Base-by-base conservation (phyloP, 1,140 invertebrate species). In the Lethrus apterus region DNA sequence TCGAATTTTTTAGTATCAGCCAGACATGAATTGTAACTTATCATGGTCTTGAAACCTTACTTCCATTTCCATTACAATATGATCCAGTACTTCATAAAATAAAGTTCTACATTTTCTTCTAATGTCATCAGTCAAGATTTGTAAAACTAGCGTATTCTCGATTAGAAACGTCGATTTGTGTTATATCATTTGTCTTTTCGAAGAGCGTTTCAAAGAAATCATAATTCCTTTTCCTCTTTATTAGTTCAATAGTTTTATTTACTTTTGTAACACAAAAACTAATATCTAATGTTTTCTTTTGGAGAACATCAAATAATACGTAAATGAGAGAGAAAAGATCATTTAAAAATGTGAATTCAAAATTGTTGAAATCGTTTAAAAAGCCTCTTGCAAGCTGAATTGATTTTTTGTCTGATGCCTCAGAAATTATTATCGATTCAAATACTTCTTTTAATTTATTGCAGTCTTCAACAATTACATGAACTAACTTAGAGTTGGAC, bases 301-400 rank as follows among this genome's bases (percentile, higher is more conserved):
- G 45, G 7, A 46, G 19, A 2, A 40, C 11, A 23, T 48, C 36
- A 33, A 8, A 48, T 21, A 42, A 13, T 31, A 31, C 33, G 17
- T 42, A 35, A 1, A 30, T 41, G 4, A 21, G n/a, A 10, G 8
- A n/a, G 32, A 48, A 48, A 17, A 48, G 31, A 3, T 48, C 15
- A 21, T 48, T 23, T 18, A 48, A 33, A 32, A 48, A 32, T 18
- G 23, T 31, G 21, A 41, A 48, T 23, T 48, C 46, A 48, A 40
- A 48, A 23, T 21, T 32, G n/a, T 40, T 40, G 5, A 48, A 18
- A 19, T 48, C 19, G 2, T 54, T 30, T 33, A 44, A 15, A 18
- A 32, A 44, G 4, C 26, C 9, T 26, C 34, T n/a, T n/a, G n/a
- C n/a, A n/a, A n/a, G n/a, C n/a, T n/a, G n/a, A n/a, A n/a, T n/a